Conservation (phyloP, 1,140 invertebrate species). For the Philopotamus ludificatus region DNA sequence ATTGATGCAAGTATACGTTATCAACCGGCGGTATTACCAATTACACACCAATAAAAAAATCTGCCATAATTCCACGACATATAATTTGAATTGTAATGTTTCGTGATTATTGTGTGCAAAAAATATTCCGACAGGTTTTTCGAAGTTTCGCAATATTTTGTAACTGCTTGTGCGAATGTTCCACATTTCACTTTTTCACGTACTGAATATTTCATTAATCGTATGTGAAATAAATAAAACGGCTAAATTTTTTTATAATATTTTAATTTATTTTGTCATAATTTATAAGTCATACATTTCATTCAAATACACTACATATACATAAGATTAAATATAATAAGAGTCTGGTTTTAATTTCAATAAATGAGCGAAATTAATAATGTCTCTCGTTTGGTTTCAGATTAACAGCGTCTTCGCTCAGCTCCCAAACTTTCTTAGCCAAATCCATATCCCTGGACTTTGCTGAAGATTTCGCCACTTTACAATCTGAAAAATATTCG, state of each 20-base stretch:
- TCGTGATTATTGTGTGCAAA: too few relatives aligned
- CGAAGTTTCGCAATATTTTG: too few relatives aligned
- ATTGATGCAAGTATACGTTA: too few relatives aligned
- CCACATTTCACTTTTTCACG: too few relatives aligned
- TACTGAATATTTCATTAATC: not conserved
- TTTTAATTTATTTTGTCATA: not conserved
- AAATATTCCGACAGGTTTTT: too few relatives aligned
- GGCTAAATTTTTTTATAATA: too few relatives aligned
- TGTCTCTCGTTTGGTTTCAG: conserved; percentile 48
- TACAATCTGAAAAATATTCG: conserved; percentile 83
- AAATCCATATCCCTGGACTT: conserved; percentile 65
- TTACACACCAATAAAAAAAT: too few relatives aligned
- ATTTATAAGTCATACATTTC: not conserved
- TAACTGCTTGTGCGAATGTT: too few relatives aligned
- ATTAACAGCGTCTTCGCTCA: conserved; percentile 69
- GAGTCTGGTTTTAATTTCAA: conserved; percentile 30
- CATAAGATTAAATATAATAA: not conserved
- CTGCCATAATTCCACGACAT: too few relatives aligned
- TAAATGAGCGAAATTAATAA: too few relatives aligned
- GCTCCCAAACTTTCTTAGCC: conserved; percentile 80
- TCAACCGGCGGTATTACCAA: too few relatives aligned
- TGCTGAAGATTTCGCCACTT: conserved; percentile 60
- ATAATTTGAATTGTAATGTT: too few relatives aligned
- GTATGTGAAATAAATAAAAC: not conserved
- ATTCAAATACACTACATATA: not conserved